A percentile compares a stretch with the other conserved stretches of the same genome.
Evolutionary conservation across 2,113 vertebrate genomes (phyloP).

Genomic region (Leucopsar rothschildi): DNA sequence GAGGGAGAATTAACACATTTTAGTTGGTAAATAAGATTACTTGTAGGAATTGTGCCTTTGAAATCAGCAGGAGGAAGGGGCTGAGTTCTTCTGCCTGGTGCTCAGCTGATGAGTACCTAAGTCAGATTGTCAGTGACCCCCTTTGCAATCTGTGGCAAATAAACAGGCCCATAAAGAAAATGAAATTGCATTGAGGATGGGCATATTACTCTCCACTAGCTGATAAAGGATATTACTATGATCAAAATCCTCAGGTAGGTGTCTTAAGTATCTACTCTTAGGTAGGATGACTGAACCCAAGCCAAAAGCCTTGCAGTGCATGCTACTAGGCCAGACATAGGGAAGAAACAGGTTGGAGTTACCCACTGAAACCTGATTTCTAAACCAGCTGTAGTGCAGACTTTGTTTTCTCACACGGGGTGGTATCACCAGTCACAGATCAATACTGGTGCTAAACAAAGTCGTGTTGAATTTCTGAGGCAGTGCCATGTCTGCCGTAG

Average conservation of each 20-base stretch:
- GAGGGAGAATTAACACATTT: background rate
- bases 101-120: background rate
- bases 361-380: background rate
- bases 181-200: background rate
- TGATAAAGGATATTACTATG: background rate
- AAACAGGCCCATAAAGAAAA: background rate
- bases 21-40: background rate
- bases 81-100: background rate
- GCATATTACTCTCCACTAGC: background rate
- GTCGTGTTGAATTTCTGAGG: background rate
- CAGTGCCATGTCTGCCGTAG: background rate
- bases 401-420: background rate
- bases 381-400: background rate
- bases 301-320: rapidly evolving
- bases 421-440: background rate
- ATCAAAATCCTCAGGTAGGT: background rate
- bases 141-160: background rate
- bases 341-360: background rate
- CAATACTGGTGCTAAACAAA: background rate
- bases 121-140: background rate
- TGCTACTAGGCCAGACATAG: background rate
- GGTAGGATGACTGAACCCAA: background rate
- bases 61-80: background rate
- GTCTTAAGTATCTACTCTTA: background rate
- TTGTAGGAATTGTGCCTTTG: background rate